Base-by-base conservation (phyloP, 2,797 vertebrate genomes). In the Phrynocephalus forsythii region DNA sequence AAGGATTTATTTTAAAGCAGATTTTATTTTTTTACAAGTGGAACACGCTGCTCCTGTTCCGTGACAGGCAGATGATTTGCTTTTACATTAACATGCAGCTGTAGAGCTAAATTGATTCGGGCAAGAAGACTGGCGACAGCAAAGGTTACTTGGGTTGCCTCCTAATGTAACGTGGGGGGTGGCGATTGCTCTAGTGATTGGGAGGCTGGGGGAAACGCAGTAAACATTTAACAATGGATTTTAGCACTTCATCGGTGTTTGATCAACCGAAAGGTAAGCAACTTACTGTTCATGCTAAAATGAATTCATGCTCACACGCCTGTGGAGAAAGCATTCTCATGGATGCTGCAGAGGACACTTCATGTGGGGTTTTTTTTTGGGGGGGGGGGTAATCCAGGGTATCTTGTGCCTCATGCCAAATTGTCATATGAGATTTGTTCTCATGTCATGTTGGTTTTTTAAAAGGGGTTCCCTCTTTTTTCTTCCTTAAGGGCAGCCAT, bases 241-340 rank as follows among this genome's bases (percentile, higher is more conserved):
- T 98, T 95, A 97, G 97, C 95, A 94, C 97, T 79, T 97, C 97
- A 0, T 97, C 98, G 33, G 95, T 97, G 85, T 98, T 98, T 91
- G 98, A 98, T 95, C 97, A 97, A 91, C 97, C 97, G 52, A 98
- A 97, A 97, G 98, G 98, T 98, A 97, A 97, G 96, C 78, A 73
- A 79, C 10, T 72, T 86, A 88, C 81, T 52, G 30, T 83, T 92
- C 83, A 91, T 95, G 91, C 91, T 79, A 89, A 92, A 88, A 93
- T 88, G 60, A 5, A 91, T 72, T 4, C 24, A 66, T 86, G 33
- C 13, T 71, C 67, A 73, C 5, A 0, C 88, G 52, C 0, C 0
- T 91, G 28, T 81, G 33, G 30, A 63, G 85, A 82, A 87, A 72
- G 1, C 44, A 18, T 24, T 28, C 63, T 91, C 78, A 77, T 30